Percentiles rank a stretch among this genome's conserved stretches.
phyloP scores from a whole-genome alignment of 2,797 vertebrate species.

The Poeciliopsis turneri region DNA sequence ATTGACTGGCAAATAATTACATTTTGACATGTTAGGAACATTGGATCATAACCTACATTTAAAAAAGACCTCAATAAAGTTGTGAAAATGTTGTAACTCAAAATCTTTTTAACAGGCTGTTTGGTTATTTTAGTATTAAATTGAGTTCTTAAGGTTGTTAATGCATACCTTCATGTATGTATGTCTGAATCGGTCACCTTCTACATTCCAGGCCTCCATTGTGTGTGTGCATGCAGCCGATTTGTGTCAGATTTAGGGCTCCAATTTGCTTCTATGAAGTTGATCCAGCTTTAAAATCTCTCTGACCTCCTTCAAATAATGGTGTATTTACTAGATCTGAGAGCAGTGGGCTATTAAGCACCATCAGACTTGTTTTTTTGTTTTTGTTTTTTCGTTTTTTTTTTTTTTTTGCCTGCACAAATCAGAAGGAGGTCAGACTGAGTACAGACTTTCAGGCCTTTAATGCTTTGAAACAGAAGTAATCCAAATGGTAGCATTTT shows the following conservation, averaged over 20 bases:
- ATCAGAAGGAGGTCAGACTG: slow-evolving; percentile 6
- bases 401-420: slow-evolving; percentile 1
- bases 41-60: not conserved
- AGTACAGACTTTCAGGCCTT: not conserved
- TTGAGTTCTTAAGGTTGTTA: not conserved
- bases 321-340: slow-evolving; percentile 38
- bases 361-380: slow-evolving; percentile 10
- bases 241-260: slow-evolving; percentile 29
- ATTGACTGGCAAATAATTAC: not conserved
- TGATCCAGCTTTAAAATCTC: slow-evolving; percentile 49
- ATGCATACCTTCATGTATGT: not conserved
- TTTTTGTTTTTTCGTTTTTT: too few relatives aligned
- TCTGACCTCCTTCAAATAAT: slow-evolving; percentile 61
- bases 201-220: slow-evolving; percentile 34
- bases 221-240: slow-evolving; percentile 24
- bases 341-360: slow-evolving; percentile 34
- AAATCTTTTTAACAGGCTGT: not conserved
- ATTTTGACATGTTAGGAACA: not conserved
- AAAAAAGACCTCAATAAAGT: not conserved
- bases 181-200: not conserved
- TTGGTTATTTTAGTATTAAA: not conserved
- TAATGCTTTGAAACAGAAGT: not conserved
- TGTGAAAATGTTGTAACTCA: not conserved
- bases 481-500: not conserved
- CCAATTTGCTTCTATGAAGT: slow-evolving; percentile 33